A percentile compares a stretch with the other conserved stretches of the same genome.
Conservation (phyloP, 1,140 invertebrate genomes). For the Drosophila jambulina region DNA sequence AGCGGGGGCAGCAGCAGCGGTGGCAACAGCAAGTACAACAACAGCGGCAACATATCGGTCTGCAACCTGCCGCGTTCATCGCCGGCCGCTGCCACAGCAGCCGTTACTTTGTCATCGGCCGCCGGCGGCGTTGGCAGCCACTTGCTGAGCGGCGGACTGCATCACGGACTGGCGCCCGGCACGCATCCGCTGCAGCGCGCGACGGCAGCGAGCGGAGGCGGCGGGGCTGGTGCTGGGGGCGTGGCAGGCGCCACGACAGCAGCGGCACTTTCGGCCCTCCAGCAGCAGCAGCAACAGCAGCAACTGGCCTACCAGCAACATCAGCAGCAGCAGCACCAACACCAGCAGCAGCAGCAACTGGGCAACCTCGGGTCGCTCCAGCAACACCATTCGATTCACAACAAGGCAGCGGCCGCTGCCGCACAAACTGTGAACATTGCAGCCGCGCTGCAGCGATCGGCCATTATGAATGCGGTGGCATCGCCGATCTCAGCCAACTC, state of each 20-base stretch:
- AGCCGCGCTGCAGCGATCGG: slow-evolving; percentile 71
- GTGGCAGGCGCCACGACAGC: slow-evolving; percentile 58
- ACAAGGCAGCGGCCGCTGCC: slow-evolving; percentile 54
- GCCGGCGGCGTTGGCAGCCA: slow-evolving; percentile 62
- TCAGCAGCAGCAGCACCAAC: slow-evolving; percentile 34
- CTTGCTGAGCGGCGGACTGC: slow-evolving; percentile 57
- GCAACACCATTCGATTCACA: slow-evolving; percentile 51
- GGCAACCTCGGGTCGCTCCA: slow-evolving; percentile 50
- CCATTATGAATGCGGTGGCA: slow-evolving; percentile 85
- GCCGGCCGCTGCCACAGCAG: slow-evolving; percentile 82
- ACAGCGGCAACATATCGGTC: slow-evolving; percentile 65
- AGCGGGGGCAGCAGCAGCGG: slow-evolving; percentile 10
- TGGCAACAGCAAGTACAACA: slow-evolving; percentile 31
- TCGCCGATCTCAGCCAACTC: slow-evolving; percentile 80
- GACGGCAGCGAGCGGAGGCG: slow-evolving; percentile 67
- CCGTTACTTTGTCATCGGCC: slow-evolving; percentile 74
- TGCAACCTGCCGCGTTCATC: slow-evolving; percentile 83
- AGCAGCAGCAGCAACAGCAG: slow-evolving; percentile 58
- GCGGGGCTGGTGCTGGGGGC: slow-evolving; percentile 59
- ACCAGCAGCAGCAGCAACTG: slow-evolving; percentile 52
- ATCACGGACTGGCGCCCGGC: slow-evolving; percentile 70
- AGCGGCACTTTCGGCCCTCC: slow-evolving; percentile 47
- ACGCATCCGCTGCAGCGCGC: slow-evolving; percentile 69
- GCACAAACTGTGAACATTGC: slow-evolving; percentile 64
- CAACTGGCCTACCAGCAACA: slow-evolving; percentile 49